A percentile compares a stretch with the other conserved stretches of the same genome.
Conservation (phyloP, 2,888 invertebrate genomes). For the Ryuthela nishihirai region DNA sequence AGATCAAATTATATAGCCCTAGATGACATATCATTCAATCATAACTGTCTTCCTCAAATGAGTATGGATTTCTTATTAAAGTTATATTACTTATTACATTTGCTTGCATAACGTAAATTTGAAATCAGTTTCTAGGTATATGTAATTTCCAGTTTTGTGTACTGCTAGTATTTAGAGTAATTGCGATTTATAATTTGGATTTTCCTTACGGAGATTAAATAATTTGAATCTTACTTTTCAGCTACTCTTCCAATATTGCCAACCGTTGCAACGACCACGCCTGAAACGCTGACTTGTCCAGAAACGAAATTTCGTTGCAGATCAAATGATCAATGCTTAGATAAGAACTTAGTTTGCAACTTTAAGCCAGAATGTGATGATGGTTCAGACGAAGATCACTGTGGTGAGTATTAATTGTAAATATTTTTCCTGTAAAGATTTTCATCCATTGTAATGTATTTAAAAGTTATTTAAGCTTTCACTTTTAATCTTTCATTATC, state of each 20-base stretch:
- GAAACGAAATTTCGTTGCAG: constrained; percentile 4
- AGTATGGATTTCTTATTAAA: no score
- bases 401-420: constrained; percentile 20
- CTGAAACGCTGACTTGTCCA: not conserved
- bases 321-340: constrained; percentile 7
- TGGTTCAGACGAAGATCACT: constrained; percentile 35
- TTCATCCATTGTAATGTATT: no score
- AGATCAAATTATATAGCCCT: constrained; percentile 32
- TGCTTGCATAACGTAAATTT: not conserved
- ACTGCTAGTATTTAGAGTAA: not conserved
- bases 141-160: not conserved
- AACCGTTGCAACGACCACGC: not conserved
- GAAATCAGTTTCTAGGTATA: no score
- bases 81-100: no score
- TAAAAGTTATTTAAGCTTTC: no score
- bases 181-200: not conserved
- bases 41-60: constrained; percentile 26
- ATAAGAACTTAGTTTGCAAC: constrained; percentile 22
- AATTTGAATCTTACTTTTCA: not conserved
- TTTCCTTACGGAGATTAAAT: not conserved
- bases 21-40: constrained; percentile 38
- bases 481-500: no score
- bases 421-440: no score
- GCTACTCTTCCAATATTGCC: constrained; percentile 17
- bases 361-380: constrained; percentile 28